A percentile compares a stretch with the other conserved stretches of the same genome.
phyloP scores from a whole-genome alignment of 1,140 invertebrate genomes.

The Patella vulgata region DNA sequence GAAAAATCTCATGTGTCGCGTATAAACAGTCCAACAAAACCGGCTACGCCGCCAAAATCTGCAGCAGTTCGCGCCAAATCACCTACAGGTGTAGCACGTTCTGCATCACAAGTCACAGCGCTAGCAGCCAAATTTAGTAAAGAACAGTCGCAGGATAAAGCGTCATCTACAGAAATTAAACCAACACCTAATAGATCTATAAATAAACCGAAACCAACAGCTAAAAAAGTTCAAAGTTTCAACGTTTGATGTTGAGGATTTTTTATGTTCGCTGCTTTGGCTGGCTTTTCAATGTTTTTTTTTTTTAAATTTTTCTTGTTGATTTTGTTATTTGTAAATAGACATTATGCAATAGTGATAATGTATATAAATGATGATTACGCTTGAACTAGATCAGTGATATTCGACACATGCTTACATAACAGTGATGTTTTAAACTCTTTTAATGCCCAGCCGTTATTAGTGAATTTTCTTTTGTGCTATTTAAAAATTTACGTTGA shows the following conservation, averaged over 20 bases:
- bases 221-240: neutral
- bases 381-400: no score
- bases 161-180: neutral
- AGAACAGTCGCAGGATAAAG: no score
- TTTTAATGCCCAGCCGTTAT: neutral
- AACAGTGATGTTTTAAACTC: neutral
- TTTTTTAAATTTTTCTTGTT: slow-evolving; percentile 5
- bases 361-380: no score
- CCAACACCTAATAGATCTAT: neutral
- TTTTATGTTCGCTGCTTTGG: neutral
- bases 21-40: no score
- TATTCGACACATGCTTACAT: neutral
- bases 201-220: neutral
- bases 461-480: neutral
- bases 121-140: neutral
- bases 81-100: neutral
- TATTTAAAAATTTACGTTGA: neutral
- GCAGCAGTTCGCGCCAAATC: neutral
- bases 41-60: no score
- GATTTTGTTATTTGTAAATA: neutral
- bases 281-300: slow-evolving; percentile 6
- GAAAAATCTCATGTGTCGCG: no score
- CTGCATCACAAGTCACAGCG: neutral
- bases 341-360: neutral
- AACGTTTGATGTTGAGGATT: neutral